A percentile compares a stretch with the other conserved stretches of the same genome.
phyloP scores from a whole-genome alignment of 2,113 vertebrate genomes.

The Thamnaconus septentrionalis region DNA sequence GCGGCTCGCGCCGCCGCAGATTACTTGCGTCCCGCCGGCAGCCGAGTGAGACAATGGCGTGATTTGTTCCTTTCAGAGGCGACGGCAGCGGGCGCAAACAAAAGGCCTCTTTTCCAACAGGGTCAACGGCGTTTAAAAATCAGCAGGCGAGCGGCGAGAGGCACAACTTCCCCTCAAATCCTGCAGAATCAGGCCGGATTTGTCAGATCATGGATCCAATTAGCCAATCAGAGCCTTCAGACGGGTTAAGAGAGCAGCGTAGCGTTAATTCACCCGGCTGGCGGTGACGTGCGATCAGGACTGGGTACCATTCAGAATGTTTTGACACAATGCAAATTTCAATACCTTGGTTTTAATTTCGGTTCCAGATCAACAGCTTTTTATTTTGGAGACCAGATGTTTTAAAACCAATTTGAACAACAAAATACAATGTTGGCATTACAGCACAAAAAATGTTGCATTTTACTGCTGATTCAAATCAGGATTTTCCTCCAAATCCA shows the following conservation, averaged over 20 bases:
- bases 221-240: constrained; percentile 33
- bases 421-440: no score
- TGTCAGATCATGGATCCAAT: constrained; percentile 55
- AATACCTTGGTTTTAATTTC: no score
- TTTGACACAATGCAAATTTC: no score
- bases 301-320: no score
- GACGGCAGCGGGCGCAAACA: constrained; percentile 64
- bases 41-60: constrained; percentile 68
- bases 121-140: constrained; percentile 70
- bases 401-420: no score
- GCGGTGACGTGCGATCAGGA: background rate
- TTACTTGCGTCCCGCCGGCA: constrained; percentile 60
- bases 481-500: no score
- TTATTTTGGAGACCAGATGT: no score
- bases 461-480: no score
- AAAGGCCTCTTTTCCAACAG: constrained; percentile 67
- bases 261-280: background rate
- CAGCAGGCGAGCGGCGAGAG: constrained; percentile 28
- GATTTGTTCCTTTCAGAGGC: constrained; percentile 66
- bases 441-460: no score
- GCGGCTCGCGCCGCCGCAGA: constrained; percentile 55
- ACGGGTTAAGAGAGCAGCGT: constrained; percentile 3
- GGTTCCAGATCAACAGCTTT: no score
- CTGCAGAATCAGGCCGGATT: constrained; percentile 54
- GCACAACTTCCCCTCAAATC: constrained; percentile 45